phyloP scores from a whole-genome alignment of 2,797 vertebrate genomes.

The Hoplostethus mediterraneus region DNA sequence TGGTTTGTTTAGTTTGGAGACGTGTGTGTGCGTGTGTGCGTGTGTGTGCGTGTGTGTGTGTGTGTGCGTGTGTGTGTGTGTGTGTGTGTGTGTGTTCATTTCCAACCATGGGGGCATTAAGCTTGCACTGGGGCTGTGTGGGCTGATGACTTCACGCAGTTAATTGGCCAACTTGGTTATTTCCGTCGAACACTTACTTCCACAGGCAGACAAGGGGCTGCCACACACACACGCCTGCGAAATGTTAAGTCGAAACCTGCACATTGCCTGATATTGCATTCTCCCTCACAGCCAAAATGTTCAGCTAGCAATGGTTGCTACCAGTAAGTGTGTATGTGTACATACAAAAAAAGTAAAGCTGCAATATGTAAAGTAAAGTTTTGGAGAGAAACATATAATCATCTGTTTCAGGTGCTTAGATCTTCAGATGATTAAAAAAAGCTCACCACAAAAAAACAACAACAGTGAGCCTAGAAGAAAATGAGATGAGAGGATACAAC shows the following conservation, averaged over 20 bases:
- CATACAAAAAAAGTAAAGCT: too few relatives aligned
- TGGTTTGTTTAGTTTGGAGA: conserved; percentile 79
- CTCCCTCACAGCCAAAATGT: conserved; percentile 13
- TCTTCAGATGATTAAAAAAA: background rate
- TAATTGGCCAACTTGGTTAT: conserved; percentile 63
- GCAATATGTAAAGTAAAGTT: too few relatives aligned
- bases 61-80: conserved; percentile 23
- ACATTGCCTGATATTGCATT: conserved; percentile 18
- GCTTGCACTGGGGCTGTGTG: conserved; percentile 46
- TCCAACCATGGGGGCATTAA: conserved; percentile 47
- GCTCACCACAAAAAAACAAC: conserved; percentile 5
- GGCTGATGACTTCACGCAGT: conserved; percentile 66
- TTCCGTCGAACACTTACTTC: conserved; percentile 51
- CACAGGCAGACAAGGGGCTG: conserved; percentile 36
- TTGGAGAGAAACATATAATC: background rate
- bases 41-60: conserved; percentile 26
- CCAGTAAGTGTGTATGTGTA: background rate
- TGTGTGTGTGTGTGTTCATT: conserved; percentile 47
- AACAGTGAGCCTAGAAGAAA: conserved; percentile 25
- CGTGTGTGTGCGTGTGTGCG: background rate
- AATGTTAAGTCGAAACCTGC: conserved; percentile 31
- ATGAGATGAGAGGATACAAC: conserved; percentile 20
- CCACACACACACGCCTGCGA: conserved; percentile 39
- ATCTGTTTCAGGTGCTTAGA: conserved; percentile 4
- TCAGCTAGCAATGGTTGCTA: conserved; percentile 6